Conservation (phyloP, 2,888 invertebrate genomes). For the Aphodius granarius region DNA sequence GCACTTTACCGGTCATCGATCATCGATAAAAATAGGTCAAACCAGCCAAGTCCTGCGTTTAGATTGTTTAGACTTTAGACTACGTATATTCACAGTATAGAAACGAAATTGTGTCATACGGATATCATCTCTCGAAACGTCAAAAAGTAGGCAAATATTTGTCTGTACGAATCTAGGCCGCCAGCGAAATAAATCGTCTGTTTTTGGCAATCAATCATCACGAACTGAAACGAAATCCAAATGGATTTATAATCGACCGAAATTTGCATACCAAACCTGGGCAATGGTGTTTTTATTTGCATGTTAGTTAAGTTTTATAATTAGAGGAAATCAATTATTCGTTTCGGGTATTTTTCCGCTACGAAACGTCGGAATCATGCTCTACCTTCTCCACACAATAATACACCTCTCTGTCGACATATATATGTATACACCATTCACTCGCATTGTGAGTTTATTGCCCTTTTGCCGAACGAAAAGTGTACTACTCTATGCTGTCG, state of each 20-base stretch:
- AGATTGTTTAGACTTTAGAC: no score
- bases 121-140: background rate
- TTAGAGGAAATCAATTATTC: no score
- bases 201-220: background rate
- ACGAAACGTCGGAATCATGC: no score
- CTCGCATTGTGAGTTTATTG: background rate
- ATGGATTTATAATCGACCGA: background rate
- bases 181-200: background rate
- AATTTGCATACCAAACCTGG: background rate
- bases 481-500: background rate
- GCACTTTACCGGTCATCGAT: background rate
- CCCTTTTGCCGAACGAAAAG: background rate
- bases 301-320: no score
- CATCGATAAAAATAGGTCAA: background rate
- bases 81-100: background rate
- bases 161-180: background rate
- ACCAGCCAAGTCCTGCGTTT: background rate
- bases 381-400: no score
- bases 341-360: no score
- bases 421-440: background rate
- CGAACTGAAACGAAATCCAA: background rate
- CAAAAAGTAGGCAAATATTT: background rate
- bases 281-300: background rate
- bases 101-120: background rate
- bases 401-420: background rate